Percentiles rank a stretch among this genome's conserved stretches.
phyloP scores from a whole-genome alignment of 2,113 vertebrate genomes.

The Entomyzon cyanotis region DNA sequence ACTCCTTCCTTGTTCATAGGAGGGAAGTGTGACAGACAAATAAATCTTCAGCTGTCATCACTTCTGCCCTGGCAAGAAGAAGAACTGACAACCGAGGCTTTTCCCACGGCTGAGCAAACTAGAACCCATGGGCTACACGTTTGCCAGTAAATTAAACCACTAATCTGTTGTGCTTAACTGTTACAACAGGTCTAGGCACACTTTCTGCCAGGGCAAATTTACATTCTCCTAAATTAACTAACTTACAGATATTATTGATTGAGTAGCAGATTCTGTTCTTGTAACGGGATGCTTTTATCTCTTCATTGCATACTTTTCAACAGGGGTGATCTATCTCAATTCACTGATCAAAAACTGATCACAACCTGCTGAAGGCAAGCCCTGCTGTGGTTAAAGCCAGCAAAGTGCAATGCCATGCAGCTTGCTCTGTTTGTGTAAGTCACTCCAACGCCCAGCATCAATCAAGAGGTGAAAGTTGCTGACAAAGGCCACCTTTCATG shows the following conservation, averaged over 20 bases:
- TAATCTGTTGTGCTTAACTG: not conserved
- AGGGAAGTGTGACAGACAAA: constrained; percentile 35
- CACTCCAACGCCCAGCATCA: constrained; percentile 4
- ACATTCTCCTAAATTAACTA: not conserved
- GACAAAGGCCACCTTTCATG: constrained; percentile 10
- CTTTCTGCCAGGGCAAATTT: not conserved
- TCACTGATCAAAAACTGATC: not conserved
- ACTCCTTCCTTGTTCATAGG: not conserved
- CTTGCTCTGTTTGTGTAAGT: constrained; percentile 3
- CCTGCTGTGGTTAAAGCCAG: not conserved
- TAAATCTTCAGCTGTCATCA: constrained; percentile 20
- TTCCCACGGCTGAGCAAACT: constrained; percentile 11
- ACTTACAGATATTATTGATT: not conserved
- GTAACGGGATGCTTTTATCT: not conserved
- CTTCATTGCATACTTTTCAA: not conserved
- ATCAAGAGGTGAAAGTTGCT: constrained; percentile 16
- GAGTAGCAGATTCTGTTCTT: not conserved
- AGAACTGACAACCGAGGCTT: not conserved
- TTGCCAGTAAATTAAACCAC: constrained; percentile 4
- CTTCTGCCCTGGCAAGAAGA: not conserved
- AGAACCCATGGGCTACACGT: not conserved
- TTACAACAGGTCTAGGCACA: constrained; percentile 5
- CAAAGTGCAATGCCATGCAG: not conserved
- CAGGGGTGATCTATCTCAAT: not conserved
- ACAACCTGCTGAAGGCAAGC: not conserved